Conservation (phyloP, 2,888 invertebrate genomes). For the Ennomos fuscantarius region DNA sequence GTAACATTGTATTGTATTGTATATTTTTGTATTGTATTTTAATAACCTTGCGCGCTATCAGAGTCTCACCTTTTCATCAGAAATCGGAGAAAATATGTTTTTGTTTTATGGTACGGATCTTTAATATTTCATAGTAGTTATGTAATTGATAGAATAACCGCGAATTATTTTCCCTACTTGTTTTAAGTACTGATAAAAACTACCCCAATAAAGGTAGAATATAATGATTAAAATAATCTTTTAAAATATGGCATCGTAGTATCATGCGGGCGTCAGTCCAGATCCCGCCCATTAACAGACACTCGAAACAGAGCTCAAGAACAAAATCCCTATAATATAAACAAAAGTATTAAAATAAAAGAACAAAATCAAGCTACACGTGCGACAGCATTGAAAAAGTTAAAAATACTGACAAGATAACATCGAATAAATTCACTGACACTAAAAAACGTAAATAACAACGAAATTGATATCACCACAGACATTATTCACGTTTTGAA, state of each 20-base stretch:
- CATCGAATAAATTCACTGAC: conserved; percentile 12
- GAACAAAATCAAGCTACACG: conserved; percentile 12
- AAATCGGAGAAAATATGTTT: no score
- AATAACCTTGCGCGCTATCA: no score
- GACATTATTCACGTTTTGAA: conserved; percentile 13
- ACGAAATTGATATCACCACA: conserved; percentile 12
- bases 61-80: no score
- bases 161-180: no score
- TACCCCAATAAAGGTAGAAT: no score
- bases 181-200: no score
- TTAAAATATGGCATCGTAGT: conserved; percentile 52
- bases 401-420: conserved; percentile 29
- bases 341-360: conserved; percentile 16
- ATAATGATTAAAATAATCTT: not conserved
- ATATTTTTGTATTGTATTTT: no score
- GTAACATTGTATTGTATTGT: no score
- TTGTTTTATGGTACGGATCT: no score
- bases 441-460: conserved; percentile 9
- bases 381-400: conserved; percentile 4
- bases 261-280: conserved; percentile 59
- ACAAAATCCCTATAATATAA: conserved; percentile 50
- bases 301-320: conserved; percentile 60
- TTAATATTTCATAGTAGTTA: not conserved
- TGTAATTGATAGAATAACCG: not conserved
- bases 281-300: conserved; percentile 66